Evolutionary conservation across 92 coral and sea anemone species (phyloP).

Genomic region (Pocillopora grandis): DNA sequence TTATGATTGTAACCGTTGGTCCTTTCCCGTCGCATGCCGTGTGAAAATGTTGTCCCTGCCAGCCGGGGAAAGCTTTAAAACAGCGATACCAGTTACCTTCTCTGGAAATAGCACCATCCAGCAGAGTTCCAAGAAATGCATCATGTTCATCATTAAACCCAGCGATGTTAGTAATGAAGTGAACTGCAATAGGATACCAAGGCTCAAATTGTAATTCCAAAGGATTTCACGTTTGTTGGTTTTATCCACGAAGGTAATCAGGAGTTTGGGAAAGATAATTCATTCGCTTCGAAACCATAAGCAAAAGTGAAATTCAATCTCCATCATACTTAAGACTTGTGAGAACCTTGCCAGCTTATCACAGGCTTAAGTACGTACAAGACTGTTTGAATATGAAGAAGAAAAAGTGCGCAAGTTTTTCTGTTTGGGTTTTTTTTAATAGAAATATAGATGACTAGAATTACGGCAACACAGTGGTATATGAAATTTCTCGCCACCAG

Average conservation of each 20-base stretch:
- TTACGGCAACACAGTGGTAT: too few relatives aligned
- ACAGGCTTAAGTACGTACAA: too few relatives aligned
- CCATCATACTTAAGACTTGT: too few relatives aligned
- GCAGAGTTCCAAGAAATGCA: conserved; percentile 17
- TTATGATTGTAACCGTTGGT: conserved; percentile 14
- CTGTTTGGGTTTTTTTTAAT: too few relatives aligned
- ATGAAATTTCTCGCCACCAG: too few relatives aligned
- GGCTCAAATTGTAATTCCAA: background rate
- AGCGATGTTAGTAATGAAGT: conserved; percentile 1
- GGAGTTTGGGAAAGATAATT: too few relatives aligned
- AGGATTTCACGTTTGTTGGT: too few relatives aligned
- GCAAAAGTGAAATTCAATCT: background rate
- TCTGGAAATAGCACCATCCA: conserved; percentile 12
- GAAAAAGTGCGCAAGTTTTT: too few relatives aligned
- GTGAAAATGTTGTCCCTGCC: background rate
- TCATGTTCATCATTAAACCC: conserved; percentile 21
- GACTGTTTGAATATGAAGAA: too few relatives aligned
- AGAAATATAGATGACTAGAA: too few relatives aligned
- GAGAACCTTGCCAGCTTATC: too few relatives aligned
- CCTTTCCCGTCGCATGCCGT: conserved; percentile 11
- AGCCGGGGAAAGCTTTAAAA: background rate
- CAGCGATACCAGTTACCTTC: conserved; percentile 19
- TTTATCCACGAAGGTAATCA: background rate
- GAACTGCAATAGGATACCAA: conserved; percentile 3
- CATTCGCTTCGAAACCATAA: too few relatives aligned